phyloP scores from a whole-genome alignment of 2,113 vertebrate genomes.

The Chrysemys picta region DNA sequence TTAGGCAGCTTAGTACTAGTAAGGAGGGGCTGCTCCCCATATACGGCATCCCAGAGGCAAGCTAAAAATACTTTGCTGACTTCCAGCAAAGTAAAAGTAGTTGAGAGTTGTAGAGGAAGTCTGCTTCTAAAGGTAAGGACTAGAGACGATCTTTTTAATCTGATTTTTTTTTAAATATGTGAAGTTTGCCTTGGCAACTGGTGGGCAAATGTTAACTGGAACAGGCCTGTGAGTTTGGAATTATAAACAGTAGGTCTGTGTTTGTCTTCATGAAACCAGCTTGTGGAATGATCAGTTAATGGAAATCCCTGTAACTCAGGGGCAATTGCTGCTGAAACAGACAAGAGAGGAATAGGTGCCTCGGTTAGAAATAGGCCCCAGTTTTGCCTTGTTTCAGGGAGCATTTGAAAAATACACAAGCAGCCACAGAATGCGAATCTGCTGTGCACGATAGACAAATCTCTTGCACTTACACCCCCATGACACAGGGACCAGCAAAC shows the following conservation, averaged over 20 bases:
- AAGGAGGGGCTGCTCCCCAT: constrained; percentile 57
- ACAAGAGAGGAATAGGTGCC: not conserved
- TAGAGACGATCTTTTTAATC: constrained; percentile 54
- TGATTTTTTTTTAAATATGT: not conserved
- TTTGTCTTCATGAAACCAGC: constrained; percentile 11
- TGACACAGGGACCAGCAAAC: constrained; percentile 11
- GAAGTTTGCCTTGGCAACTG: constrained; percentile 36
- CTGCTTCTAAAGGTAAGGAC: constrained; percentile 70
- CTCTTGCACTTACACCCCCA: constrained; percentile 45
- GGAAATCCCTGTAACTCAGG: constrained; percentile 1
- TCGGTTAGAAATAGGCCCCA: not conserved
- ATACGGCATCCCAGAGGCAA: constrained; percentile 55
- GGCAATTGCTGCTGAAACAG: not conserved
- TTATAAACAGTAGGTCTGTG: not conserved
- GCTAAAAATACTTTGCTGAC: constrained; percentile 70
- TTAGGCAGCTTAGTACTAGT: constrained; percentile 61
- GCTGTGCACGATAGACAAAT: not conserved
- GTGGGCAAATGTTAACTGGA: constrained; percentile 30
- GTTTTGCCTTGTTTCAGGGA: not conserved
- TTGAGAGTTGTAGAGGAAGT: constrained; percentile 50
- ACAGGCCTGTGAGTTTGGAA: not conserved
- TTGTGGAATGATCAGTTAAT: constrained; percentile 21
- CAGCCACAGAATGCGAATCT: constrained; percentile 56
- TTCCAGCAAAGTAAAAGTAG: constrained; percentile 53
- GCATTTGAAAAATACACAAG: constrained; percentile 22